These are phyloP conservation scores for Caradrina clavipalpis DNA, from an alignment of 2,888 invertebrate genomes.

Conservation along the genomic window DNA sequence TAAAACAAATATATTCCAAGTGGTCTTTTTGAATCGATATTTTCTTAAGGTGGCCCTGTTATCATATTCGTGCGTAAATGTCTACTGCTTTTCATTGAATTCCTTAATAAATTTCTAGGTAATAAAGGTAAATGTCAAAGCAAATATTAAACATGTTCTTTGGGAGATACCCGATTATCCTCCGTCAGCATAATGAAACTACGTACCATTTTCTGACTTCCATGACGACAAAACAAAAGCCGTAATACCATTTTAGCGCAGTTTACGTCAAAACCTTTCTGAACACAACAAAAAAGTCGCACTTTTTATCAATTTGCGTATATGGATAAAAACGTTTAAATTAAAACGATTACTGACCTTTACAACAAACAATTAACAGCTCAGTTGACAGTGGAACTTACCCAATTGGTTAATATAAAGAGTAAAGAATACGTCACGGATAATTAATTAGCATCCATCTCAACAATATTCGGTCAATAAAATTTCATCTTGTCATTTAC, in stretches of 20 bases:
- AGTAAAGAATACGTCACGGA: constrained; percentile 27
- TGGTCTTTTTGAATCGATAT: not conserved
- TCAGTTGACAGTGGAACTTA: constrained; percentile 26
- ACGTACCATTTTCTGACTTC: not conserved
- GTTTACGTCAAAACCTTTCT: not conserved
- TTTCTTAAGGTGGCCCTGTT: no score
- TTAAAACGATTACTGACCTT: constrained; percentile 33
- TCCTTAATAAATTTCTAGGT: no score
- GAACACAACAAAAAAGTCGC: not conserved
- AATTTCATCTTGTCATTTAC: not conserved
- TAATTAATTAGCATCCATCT: not conserved
- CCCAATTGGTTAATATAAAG: constrained; percentile 11
- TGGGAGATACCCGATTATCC: no score
- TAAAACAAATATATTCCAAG: no score
- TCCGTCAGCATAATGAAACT: not conserved
- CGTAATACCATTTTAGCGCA: not conserved
- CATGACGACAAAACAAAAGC: not conserved
- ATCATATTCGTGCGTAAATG: not conserved
- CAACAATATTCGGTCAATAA: not conserved
- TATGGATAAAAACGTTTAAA: not conserved
- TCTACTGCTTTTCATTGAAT: not conserved
- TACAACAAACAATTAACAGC: constrained; percentile 1
- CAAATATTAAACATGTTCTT: no score
- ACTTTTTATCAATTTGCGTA: constrained; percentile 5
- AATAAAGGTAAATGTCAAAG: no score